Base-by-base conservation (phyloP, 64 coral and sea anemone genomes). In the Exaiptasia diaphana region DNA sequence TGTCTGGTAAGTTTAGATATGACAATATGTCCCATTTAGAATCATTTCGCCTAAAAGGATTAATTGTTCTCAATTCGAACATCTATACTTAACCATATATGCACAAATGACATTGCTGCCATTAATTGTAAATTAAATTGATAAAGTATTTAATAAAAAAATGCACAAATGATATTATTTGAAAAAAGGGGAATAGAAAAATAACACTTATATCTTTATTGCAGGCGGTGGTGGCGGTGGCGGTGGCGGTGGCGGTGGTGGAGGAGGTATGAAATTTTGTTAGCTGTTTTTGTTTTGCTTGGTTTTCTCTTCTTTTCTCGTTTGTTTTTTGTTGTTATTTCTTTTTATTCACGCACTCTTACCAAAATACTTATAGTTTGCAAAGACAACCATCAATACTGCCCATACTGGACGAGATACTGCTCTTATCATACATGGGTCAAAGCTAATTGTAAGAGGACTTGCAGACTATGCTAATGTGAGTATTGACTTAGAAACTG, bases 381-480 rank as follows among this genome's bases (percentile, higher is more conserved):
- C 23, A n/a, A 18, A 44, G 67, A 71, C 40, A 20, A 27, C 23
- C 26, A 71, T 23, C 11, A 18, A 1, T 22, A 37, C 15, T 71
- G 67, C 36, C 34, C 2, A 42, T 2, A 1, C 9, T 71, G 1
- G 14, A 71, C 15, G 24, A 4, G 1, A 15, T 71, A 23, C 24
- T 71, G 67, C 12, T 24, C 3, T n/a, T 24, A 10, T 38, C 38
- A 71, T 38, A 29, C 35, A 5, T 71, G 3, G 14, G 67, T 71
- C 9, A 38, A 20, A 38, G 18, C 17, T 38, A 44, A 38, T 2
- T 71, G 67, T 37, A 71, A 42, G 36, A 71, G 40, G 32, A 71
- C 67, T n/a, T 71, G 67, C 67, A 41, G 23, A 20, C 36, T 71
- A 13, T 71, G 67, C 23, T 71, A 30, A 71, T 29, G 58, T 62